These are phyloP conservation scores for Lithophane socia DNA, from an alignment of 2,888 invertebrate species.

Conservation along the genomic window DNA sequence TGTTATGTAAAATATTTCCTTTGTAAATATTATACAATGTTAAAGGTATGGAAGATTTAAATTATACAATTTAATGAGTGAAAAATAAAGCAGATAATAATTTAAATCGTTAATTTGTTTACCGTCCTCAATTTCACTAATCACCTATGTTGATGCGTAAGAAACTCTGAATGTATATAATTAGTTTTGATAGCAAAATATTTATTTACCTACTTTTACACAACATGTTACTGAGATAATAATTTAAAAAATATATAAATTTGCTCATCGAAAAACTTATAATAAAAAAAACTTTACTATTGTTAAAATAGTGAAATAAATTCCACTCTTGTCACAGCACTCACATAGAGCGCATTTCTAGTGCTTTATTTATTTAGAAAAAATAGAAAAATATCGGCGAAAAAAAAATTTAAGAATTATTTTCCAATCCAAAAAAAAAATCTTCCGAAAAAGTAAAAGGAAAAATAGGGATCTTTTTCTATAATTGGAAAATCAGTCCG, in stretches of 20 bases:
- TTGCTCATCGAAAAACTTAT: neutral
- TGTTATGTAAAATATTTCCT: neutral
- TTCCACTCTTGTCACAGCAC: slow-evolving; percentile 44
- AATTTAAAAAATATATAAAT: too few species aligned
- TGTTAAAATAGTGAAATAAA: slow-evolving; percentile 39
- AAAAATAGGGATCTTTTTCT: neutral
- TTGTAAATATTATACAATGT: neutral
- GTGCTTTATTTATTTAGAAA: slow-evolving; percentile 55
- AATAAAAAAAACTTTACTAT: neutral
- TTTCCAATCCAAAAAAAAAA: slow-evolving; percentile 31
- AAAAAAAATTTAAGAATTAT: slow-evolving; percentile 8
- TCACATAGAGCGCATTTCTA: slow-evolving; percentile 49
- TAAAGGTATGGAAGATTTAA: neutral
- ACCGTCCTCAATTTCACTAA: neutral
- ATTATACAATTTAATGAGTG: neutral
- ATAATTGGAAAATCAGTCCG: slow-evolving; percentile 15
- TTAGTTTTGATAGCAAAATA: slow-evolving; percentile 1
- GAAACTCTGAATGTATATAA: slow-evolving; percentile 1
- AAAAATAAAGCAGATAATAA: neutral
- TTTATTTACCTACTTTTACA: neutral
- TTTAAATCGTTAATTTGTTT: neutral
- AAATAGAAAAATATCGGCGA: slow-evolving; percentile 50
- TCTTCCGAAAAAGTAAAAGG: slow-evolving; percentile 18
- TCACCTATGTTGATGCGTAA: neutral
- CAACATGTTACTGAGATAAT: neutral